Evolutionary conservation across 2,888 invertebrate species (phyloP).

Genomic region (Stenodema calcarata): DNA sequence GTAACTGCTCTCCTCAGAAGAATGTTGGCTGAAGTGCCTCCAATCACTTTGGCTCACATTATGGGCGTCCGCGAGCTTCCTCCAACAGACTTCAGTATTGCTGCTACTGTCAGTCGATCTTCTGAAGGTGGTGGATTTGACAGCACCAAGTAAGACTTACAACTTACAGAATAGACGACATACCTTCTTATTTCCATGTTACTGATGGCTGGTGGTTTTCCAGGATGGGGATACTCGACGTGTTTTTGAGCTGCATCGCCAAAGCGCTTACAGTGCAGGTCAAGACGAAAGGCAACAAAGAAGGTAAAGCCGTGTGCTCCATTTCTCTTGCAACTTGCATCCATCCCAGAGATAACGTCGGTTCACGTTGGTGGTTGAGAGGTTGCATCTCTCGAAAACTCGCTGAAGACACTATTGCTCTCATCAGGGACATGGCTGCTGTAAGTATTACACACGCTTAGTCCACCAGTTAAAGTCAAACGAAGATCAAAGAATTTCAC

Average conservation of each 20-base stretch:
- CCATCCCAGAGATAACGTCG: slow-evolving; percentile 67
- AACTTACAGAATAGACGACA: no score
- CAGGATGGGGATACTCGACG: slow-evolving; percentile 83
- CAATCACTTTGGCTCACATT: slow-evolving; percentile 79
- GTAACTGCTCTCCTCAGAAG: slow-evolving; percentile 84
- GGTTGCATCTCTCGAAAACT: slow-evolving; percentile 84
- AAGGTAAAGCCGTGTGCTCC: slow-evolving; percentile 65
- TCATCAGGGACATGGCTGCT: slow-evolving; percentile 90
- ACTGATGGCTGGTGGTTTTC: background rate
- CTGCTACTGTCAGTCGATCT: slow-evolving; percentile 66
- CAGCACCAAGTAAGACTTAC: slow-evolving; percentile 62
- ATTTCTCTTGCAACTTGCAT: slow-evolving; percentile 69
- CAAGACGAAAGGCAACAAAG: slow-evolving; percentile 70
- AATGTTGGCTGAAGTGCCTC: slow-evolving; percentile 88
- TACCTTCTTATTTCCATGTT: no score
- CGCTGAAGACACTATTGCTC: slow-evolving; percentile 84
- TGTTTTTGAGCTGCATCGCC: slow-evolving; percentile 87
- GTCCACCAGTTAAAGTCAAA: no score
- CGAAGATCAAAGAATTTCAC: no score
- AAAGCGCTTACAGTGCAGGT: slow-evolving; percentile 91
- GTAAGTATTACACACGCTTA: slow-evolving; percentile 65
- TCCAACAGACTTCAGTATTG: slow-evolving; percentile 78
- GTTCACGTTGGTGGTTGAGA: slow-evolving; percentile 81
- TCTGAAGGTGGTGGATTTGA: slow-evolving; percentile 62
- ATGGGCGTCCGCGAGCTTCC: slow-evolving; percentile 75